Evolutionary conservation across 1,140 invertebrate genomes (phyloP).

Genomic region (Acromyrmex echinatior): DNA sequence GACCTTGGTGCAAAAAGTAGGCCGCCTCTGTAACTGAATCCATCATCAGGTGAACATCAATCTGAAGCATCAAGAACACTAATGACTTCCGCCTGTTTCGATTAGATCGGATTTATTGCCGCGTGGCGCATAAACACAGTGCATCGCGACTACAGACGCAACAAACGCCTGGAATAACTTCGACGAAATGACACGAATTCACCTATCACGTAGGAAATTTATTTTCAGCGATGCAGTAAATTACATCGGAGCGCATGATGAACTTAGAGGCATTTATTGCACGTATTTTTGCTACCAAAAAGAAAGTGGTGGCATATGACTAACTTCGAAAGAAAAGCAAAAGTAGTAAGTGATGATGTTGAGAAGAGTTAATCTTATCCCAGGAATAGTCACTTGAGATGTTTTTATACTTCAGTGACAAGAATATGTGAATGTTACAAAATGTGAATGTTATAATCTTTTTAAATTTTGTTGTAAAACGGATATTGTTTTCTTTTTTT

Average conservation of each 20-base stretch:
- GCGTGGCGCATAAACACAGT: conserved; percentile 65
- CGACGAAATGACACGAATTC: conserved; percentile 40
- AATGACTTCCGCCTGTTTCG: conserved; percentile 71
- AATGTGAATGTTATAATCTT: no score
- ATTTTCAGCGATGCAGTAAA: conserved; percentile 38
- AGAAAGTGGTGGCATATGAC: not conserved
- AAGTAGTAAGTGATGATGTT: not conserved
- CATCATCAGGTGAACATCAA: conserved; percentile 17
- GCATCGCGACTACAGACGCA: conserved; percentile 38
- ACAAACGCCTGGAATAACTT: conserved; percentile 52
- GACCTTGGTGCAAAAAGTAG: not conserved
- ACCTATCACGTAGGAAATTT: conserved; percentile 35
- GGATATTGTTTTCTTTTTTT: no score
- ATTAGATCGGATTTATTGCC: conserved; percentile 57
- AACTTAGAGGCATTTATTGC: conserved; percentile 14
- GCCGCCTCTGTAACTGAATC: not conserved
- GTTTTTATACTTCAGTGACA: no score
- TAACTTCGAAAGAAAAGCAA: not conserved
- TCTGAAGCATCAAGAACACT: conserved; percentile 31
- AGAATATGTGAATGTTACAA: no score
- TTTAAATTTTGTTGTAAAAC: no score
- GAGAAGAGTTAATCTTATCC: not conserved
- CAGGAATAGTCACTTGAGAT: no score
- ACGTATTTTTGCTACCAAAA: not conserved
- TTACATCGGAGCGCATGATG: not conserved